Percentiles rank a stretch among this genome's conserved stretches.
phyloP scores from a whole-genome alignment of 1,140 invertebrate genomes.

The Pseudoatta argentina region DNA sequence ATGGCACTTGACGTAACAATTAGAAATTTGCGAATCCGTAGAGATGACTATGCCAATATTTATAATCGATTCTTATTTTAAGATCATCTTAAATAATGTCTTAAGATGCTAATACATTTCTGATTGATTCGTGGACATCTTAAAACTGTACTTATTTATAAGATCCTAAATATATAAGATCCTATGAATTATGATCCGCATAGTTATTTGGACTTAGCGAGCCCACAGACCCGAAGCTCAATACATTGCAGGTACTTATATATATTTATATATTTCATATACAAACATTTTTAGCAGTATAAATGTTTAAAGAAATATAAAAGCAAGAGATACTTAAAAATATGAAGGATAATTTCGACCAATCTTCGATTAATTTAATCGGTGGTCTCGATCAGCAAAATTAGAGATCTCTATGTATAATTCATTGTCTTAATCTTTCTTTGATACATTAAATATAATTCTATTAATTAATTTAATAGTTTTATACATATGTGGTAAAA shows the following conservation, averaged over 20 bases:
- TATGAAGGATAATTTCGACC: not conserved
- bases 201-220: not conserved
- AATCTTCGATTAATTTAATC: too few species aligned
- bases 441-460: too few species aligned
- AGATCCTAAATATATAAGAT: too few species aligned
- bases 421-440: too few species aligned
- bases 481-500: not conserved
- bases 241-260: not conserved
- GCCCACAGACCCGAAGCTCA: not conserved
- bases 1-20: not conserved
- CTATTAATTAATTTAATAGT: too few species aligned
- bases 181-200: not conserved
- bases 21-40: not conserved
- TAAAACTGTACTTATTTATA: too few species aligned
- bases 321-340: not conserved
- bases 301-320: not conserved
- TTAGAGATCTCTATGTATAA: too few species aligned
- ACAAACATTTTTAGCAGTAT: not conserved
- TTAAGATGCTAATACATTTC: too few species aligned
- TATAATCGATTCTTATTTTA: too few species aligned
- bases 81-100: too few species aligned
- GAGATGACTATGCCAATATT: not conserved
- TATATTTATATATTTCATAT: not conserved
- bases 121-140: too few species aligned
- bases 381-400: too few species aligned